Evolutionary conservation across 2,797 vertebrate species (phyloP).

Genomic region (Xenops minutus): DNA sequence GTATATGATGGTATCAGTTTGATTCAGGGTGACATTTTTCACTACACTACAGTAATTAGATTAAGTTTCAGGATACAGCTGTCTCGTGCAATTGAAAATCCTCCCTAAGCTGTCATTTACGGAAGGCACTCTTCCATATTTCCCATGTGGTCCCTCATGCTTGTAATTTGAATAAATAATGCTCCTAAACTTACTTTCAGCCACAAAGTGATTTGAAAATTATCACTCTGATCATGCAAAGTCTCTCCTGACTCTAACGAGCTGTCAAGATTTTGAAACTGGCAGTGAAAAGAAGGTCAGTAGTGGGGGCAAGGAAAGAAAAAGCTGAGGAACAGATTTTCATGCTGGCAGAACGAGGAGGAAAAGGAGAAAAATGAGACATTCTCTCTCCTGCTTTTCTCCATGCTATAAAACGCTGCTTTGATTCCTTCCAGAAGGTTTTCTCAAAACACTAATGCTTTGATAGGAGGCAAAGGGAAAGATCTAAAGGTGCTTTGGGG

Average conservation of each 20-base stretch:
- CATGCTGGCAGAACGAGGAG: neutral
- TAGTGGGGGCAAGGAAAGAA: neutral
- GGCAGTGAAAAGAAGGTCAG: neutral
- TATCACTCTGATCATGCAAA: slow-evolving; percentile 34
- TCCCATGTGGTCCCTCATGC: slow-evolving; percentile 42
- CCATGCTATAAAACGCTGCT: neutral
- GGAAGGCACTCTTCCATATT: slow-evolving; percentile 37
- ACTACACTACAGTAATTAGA: slow-evolving; percentile 37
- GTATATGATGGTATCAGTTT: neutral
- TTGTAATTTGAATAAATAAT: slow-evolving; percentile 59
- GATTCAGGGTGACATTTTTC: slow-evolving; percentile 60
- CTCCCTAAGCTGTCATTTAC: slow-evolving; percentile 52
- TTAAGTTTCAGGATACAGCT: slow-evolving; percentile 53
- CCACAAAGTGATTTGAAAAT: slow-evolving; percentile 19
- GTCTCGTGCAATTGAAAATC: slow-evolving; percentile 43
- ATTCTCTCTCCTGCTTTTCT: neutral
- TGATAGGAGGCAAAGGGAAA: neutral
- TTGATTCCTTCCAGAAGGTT: neutral
- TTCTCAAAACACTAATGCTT: neutral
- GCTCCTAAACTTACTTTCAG: slow-evolving; percentile 7
- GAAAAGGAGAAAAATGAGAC: neutral
- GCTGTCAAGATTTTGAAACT: slow-evolving; percentile 7
- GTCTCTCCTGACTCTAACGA: slow-evolving; percentile 20
- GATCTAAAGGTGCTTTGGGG: neutral
- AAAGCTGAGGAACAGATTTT: neutral